Base-by-base conservation (phyloP, 2,113 vertebrate genomes). In the Syngnathus scovelli region DNA sequence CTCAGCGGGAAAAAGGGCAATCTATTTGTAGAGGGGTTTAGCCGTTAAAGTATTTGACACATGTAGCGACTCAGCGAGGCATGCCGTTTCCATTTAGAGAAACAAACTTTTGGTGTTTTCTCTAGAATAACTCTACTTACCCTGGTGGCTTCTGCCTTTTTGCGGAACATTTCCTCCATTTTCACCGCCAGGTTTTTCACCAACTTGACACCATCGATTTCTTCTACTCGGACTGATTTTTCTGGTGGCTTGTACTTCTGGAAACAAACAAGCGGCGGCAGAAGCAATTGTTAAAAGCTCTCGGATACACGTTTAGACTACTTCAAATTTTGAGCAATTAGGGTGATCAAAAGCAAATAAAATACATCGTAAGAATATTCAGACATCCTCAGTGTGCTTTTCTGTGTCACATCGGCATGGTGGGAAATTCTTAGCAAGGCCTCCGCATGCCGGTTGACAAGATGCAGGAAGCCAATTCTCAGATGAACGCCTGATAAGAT, bases 231-330 rank as follows among this genome's bases (percentile, higher is more conserved):
- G 61, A 98, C 94, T 1, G 95, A 92, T 41, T 96, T 98, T 80
- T 96, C 96, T 70, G 93, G 92, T 66, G 98, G 96, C 89, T 98
- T 98, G 80, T 96, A 96, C 92, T 98, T 99, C 97, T 99, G 86
- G 79, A 69, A 69, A 81, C 3, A 62, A 61, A 66, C n/a, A 63
- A 68, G 23, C 66, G 64, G 23, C 67, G 64, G 55, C 9, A 71
- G 19, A 52, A 44, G 21, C 61, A 62, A 15, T 37, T 21, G 59
- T 61, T 39, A n/a, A 39, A 33, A 2, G 10, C 38, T 61, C 38
- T 13, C 2, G 54, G 27, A 27, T 37, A 43, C 1, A 27, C 55
- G 7, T 13, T 13, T 37, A 39, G 70, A 11, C 10, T 7, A 33
- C 43, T 16, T 70, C 37, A 52, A 65, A 61, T 21, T 62, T 64